Percentiles rank a stretch among this genome's conserved stretches.
Conservation (phyloP, 2,113 vertebrate genomes). For the Actinemys pallida region DNA sequence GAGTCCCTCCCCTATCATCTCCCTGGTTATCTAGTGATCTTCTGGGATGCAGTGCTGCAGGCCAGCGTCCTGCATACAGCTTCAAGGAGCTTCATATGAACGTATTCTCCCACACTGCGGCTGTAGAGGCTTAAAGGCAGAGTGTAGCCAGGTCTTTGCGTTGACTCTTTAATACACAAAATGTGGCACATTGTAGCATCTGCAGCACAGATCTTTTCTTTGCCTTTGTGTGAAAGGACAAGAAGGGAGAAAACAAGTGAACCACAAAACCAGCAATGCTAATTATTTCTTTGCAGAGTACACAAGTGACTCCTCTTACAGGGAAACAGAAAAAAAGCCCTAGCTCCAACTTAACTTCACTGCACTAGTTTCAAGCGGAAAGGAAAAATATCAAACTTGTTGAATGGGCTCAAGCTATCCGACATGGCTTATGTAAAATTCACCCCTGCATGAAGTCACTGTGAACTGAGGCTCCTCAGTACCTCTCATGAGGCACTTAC, state of each 20-base stretch:
- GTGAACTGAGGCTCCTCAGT: background rate
- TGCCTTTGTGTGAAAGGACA: constrained; percentile 3
- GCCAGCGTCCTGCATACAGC: background rate
- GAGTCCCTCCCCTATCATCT: background rate
- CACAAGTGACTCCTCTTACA: constrained; percentile 1
- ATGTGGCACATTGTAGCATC: background rate
- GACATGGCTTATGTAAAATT: background rate
- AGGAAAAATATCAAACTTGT: background rate
- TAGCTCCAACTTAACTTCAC: background rate
- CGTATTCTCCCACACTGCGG: background rate
- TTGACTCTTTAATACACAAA: background rate
- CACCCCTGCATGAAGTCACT: background rate
- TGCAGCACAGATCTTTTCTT: background rate
- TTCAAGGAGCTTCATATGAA: background rate
- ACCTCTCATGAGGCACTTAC: background rate
- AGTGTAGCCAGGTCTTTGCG: background rate
- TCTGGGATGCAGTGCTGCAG: background rate
- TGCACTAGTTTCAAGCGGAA: background rate
- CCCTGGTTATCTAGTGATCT: background rate
- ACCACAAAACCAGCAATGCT: constrained; percentile 40
- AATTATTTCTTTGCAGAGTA: constrained; percentile 34
- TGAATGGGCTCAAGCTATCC: background rate
- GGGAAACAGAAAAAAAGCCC: constrained; percentile 13
- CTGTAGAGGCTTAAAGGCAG: background rate
- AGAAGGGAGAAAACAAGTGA: constrained; percentile 32